Conservation (phyloP, 2,888 invertebrate species). For the Willowsia nigromaculata region DNA sequence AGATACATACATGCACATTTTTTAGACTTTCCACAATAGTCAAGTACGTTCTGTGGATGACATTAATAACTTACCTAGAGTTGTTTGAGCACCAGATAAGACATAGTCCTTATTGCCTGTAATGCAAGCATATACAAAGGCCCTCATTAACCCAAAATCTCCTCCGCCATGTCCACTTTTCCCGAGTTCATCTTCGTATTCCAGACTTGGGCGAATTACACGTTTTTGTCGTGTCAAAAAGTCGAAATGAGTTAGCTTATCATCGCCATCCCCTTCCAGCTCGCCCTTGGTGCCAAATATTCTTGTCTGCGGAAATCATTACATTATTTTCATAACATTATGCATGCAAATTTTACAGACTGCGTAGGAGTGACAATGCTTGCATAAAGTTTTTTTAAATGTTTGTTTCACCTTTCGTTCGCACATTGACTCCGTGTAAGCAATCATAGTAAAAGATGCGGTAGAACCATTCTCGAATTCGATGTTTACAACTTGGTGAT, state of each 20-base stretch:
- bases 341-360: no score
- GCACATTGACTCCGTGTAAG: slow-evolving; percentile 80
- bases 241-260: slow-evolving; percentile 75
- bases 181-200: slow-evolving; percentile 24
- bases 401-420: slow-evolving; percentile 78
- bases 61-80: slow-evolving; percentile 72
- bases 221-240: slow-evolving; percentile 74
- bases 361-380: no score
- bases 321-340: slow-evolving; percentile 16
- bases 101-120: slow-evolving; percentile 75
- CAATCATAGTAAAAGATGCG: slow-evolving; percentile 80
- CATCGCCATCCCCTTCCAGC: slow-evolving; percentile 78
- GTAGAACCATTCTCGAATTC: slow-evolving; percentile 81
- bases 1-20: no score
- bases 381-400: no score
- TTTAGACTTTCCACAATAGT: no score
- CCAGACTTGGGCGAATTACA: slow-evolving; percentile 65
- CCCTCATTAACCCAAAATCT: slow-evolving; percentile 71
- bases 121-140: slow-evolving; percentile 76
- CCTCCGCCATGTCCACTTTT: slow-evolving; percentile 76
- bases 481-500: slow-evolving; percentile 81
- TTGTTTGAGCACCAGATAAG: slow-evolving; percentile 76
- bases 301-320: slow-evolving; percentile 78
- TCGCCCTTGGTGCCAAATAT: slow-evolving; percentile 81
- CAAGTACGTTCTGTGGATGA: no score